phyloP scores from a whole-genome alignment of 2,113 vertebrate genomes.

The Pachycephala philippinensis region DNA sequence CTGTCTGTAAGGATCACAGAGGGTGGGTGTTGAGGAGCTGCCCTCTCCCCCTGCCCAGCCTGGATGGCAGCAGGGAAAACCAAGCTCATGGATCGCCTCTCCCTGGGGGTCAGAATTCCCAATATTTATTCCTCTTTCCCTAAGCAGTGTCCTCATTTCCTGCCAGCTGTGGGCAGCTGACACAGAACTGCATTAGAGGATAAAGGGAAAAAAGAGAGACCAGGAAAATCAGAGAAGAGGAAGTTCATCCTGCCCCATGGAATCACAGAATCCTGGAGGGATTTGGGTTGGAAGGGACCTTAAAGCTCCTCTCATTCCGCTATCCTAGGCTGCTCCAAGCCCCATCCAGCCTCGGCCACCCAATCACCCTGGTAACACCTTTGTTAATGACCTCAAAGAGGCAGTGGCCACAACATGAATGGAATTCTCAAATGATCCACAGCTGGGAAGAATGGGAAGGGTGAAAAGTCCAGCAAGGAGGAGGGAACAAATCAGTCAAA shows the following conservation, averaged over 20 bases:
- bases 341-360: not conserved
- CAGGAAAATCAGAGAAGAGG: not conserved
- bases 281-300: not conserved
- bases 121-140: not conserved
- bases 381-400: not conserved
- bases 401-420: not conserved
- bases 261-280: not conserved
- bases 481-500: not conserved
- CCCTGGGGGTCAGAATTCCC: not conserved
- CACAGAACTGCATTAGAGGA: not conserved
- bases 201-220: not conserved
- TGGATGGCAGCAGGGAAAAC: not conserved
- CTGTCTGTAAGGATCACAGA: not conserved
- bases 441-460: not conserved
- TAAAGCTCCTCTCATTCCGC: not conserved
- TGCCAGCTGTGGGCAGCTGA: not conserved
- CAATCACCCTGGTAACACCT: not conserved
- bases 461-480: not conserved
- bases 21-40: not conserved
- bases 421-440: not conserved
- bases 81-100: accelerated
- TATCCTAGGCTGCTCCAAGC: not conserved
- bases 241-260: not conserved
- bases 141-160: not conserved
- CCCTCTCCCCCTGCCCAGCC: not conserved